Conservation (phyloP, 2,888 invertebrate species). For the Cactoblastis cactorum region DNA sequence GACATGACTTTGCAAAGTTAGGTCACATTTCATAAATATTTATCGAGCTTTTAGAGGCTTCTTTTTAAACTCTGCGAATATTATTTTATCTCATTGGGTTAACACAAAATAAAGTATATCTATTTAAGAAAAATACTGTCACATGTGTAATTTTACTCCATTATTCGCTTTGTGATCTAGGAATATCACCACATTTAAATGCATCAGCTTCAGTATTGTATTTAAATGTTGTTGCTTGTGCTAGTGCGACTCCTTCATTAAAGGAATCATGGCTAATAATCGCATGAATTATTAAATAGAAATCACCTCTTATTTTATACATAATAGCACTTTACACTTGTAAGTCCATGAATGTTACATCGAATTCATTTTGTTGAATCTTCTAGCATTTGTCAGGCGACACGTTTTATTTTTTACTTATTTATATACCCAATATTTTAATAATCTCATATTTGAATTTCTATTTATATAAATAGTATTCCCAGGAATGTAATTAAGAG, state of each 20-base stretch:
- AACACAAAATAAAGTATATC: neutral
- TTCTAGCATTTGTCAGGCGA: slow-evolving; percentile 84
- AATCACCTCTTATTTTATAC: slow-evolving; percentile 60
- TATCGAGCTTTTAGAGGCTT: neutral
- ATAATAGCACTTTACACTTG: slow-evolving; percentile 60
- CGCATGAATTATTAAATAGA: slow-evolving; percentile 61
- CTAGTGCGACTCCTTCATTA: slow-evolving; percentile 36
- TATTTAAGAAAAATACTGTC: neutral
- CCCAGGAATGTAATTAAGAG: slow-evolving; percentile 48
- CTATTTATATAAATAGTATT: slow-evolving; percentile 31
- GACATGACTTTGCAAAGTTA: slow-evolving; percentile 19
- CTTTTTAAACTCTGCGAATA: neutral
- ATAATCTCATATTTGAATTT: neutral
- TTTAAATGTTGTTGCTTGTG: slow-evolving; percentile 48
- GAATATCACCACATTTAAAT: neutral
- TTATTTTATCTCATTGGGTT: neutral
- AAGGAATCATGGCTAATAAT: slow-evolving; percentile 40
- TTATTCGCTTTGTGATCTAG: neutral
- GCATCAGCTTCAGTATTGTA: slow-evolving; percentile 3
- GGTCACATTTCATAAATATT: neutral
- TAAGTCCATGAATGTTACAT: slow-evolving; percentile 65
- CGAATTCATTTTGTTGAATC: slow-evolving; percentile 55
- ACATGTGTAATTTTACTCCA: neutral
- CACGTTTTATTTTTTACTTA: slow-evolving; percentile 72
- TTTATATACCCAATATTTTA: slow-evolving; percentile 16